Base-by-base conservation (phyloP, 2,113 vertebrate species). In the Collichthys lucidus region DNA sequence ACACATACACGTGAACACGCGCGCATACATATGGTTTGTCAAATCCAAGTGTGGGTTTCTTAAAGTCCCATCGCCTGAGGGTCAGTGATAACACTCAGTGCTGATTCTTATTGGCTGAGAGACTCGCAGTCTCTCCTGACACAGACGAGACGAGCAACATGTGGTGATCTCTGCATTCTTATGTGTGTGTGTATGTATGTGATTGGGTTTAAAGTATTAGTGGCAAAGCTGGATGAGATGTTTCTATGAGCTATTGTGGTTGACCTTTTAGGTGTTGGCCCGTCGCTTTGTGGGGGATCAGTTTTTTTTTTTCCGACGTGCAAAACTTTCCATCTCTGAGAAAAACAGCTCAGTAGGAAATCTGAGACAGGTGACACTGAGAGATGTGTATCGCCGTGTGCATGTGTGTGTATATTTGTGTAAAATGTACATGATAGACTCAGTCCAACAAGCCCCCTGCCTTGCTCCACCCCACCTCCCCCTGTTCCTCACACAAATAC, bases 31-130 rank as follows among this genome's bases (percentile, higher is more conserved):
- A 16, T 1, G 5, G 64, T 44, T 75, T 77, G 63, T 77, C 72
- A 72, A 72, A 76, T 84, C 74, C 55, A 56, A 59, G 69, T 86
- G 68, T 80, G 73, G 57, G 26, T 73, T 79, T 74, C 86, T 85
- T 79, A 90, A 90, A 93, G 83, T 82, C 70, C 60, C 64, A 69
- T 90, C 16, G 90, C 91, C 93, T 93, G 92, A 90, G 78, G 87
- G 86, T 87, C 82, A 90, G 86, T 64, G 92, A 94, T 94, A 94
- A 92, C 86, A 87, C 88, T 57, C 35, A 20, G 74, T 55, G 68
- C 79, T 70, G 71, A 12, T 70, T 90, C 77, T 73, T 62, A 87
- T 88, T 93, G 90, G 90, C 79, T 74, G 75, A 77, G 64, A 87
- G 77, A 80, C 46, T 75, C 59, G 10, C 35, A 80, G 59, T 35